phyloP scores from a whole-genome alignment of 1,140 invertebrate genomes.

The Trachelipus rathkii region DNA sequence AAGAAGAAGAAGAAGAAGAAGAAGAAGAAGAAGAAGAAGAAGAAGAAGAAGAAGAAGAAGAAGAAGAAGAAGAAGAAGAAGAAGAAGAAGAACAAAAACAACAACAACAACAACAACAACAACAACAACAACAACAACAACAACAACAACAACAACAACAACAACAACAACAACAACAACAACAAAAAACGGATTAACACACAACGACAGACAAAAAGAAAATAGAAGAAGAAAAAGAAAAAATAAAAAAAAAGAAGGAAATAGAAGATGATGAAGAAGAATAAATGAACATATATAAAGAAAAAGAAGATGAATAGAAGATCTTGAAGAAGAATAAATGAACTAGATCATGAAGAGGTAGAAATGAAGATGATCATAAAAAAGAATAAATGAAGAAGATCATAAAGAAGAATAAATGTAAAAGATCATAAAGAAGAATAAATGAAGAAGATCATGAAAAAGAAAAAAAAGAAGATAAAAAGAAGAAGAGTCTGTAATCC shows the following conservation, averaged over 20 bases:
- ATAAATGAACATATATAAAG: no score
- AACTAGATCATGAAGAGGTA: no score
- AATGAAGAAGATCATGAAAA: no score
- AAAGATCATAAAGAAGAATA: not conserved
- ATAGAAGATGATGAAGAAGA: not conserved
- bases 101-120: no score
- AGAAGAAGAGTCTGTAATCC: no score
- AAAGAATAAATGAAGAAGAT: not conserved
- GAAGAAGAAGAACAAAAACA: constrained; percentile 2
- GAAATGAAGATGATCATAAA: not conserved
- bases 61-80: constrained; percentile 6
- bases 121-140: not conserved
- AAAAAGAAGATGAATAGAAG: not conserved
- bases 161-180: not conserved
- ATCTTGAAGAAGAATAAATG: not conserved
- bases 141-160: not conserved
- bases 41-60: not conserved
- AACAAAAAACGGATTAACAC: no score
- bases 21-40: no score
- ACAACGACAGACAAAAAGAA: no score
- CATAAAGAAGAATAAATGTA: not conserved
- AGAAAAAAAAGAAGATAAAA: no score
- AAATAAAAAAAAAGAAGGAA: not conserved
- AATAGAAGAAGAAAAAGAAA: not conserved
- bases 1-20: not conserved